phyloP scores from a whole-genome alignment of 2,888 invertebrate genomes.

The Meliscaeva auricollis region DNA sequence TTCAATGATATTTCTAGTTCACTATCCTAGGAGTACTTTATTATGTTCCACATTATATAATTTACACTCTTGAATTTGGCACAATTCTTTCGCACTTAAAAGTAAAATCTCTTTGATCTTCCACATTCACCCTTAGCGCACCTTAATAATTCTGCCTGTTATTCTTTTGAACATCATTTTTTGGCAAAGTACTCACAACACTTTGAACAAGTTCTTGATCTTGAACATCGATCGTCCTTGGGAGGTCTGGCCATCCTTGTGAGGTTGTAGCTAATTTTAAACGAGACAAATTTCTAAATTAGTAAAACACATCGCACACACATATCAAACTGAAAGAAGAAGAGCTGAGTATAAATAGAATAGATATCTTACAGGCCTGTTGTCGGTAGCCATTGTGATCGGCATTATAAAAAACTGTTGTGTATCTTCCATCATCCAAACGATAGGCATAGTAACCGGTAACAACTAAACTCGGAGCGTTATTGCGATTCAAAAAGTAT shows the following conservation, averaged over 20 bases:
- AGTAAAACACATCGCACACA: slow-evolving; percentile 3
- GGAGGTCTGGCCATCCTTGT: slow-evolving; percentile 63
- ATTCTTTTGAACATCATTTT: neutral
- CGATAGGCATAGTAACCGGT: slow-evolving; percentile 83
- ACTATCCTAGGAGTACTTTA: neutral
- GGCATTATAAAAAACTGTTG: slow-evolving; percentile 83
- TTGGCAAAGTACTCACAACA: neutral
- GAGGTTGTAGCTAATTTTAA: slow-evolving; percentile 55
- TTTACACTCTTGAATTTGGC: slow-evolving; percentile 17
- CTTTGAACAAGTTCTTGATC: neutral
- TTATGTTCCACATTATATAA: neutral
- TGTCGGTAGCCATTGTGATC: slow-evolving; percentile 82
- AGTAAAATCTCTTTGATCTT: neutral
- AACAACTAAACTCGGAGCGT: slow-evolving; percentile 80
- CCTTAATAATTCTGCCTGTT: neutral
- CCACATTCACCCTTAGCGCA: neutral
- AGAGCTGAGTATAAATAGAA: too few relatives aligned
- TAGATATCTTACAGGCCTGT: slow-evolving; percentile 82
- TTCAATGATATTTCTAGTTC: neutral
- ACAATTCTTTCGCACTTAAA: neutral
- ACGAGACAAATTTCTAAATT: slow-evolving; percentile 31
- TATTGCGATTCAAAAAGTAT: slow-evolving; percentile 80
- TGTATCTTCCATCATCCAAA: slow-evolving; percentile 80
- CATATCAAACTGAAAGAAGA: neutral
- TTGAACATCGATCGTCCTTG: slow-evolving; percentile 59